Evolutionary conservation across 2,113 vertebrate genomes (phyloP).

Genomic region (Rhombomys opimus): DNA sequence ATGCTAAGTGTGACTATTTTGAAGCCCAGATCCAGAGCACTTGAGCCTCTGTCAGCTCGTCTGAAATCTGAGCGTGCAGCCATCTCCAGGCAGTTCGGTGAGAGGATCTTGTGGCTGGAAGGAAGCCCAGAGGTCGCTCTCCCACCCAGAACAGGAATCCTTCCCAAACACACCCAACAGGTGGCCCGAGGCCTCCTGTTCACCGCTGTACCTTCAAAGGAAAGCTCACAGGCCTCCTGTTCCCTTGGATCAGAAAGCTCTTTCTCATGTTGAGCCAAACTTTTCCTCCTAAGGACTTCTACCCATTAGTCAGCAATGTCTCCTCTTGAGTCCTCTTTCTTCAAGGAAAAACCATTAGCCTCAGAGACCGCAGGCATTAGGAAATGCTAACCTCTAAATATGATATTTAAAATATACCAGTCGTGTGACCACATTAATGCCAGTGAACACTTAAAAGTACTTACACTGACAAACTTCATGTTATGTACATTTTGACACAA

Average conservation of each 20-base stretch:
- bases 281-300: constrained; percentile 28
- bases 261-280: constrained; percentile 72
- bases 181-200: constrained; percentile 46
- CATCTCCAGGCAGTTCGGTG: not conserved
- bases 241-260: constrained; percentile 60
- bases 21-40: not conserved
- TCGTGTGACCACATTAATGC: not conserved
- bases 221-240: not conserved
- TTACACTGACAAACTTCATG: not conserved
- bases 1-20: constrained; percentile 57
- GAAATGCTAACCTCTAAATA: not conserved
- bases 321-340: not conserved
- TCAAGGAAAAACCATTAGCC: constrained; percentile 50
- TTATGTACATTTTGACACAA: not conserved
- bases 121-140: constrained; percentile 54
- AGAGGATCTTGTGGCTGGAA: constrained; percentile 36
- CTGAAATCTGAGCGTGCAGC: constrained; percentile 58
- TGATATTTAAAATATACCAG: not conserved
- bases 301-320: constrained; percentile 22
- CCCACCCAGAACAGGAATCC: constrained; percentile 69
- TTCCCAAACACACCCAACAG: constrained; percentile 70
- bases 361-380: not conserved
- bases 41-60: constrained; percentile 5
- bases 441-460: not conserved
- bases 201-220: constrained; percentile 58